phyloP scores from a whole-genome alignment of 2,113 vertebrate species.

The Odontophorus gujanensis region DNA sequence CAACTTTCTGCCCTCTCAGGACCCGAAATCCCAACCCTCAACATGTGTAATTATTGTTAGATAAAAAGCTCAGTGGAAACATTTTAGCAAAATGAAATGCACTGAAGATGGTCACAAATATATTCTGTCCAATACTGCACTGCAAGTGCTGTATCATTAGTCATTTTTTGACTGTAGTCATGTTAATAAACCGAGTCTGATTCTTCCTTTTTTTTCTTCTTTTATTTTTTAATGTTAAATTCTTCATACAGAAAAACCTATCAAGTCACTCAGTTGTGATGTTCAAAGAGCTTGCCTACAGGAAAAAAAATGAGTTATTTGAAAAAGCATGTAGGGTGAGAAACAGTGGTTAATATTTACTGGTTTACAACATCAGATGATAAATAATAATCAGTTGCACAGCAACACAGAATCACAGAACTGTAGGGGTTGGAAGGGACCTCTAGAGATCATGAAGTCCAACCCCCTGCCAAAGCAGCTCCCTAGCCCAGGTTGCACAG shows the following conservation, averaged over 20 bases:
- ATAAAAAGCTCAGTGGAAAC: slow-evolving; percentile 3
- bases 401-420: neutral
- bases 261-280: neutral
- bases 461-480: too few relatives aligned
- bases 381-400: neutral
- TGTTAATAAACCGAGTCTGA: neutral
- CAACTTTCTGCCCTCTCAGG: neutral
- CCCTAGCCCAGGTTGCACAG: too few relatives aligned
- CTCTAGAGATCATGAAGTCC: too few relatives aligned
- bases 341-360: neutral
- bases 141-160: neutral
- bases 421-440: too few relatives aligned
- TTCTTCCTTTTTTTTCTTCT: neutral
- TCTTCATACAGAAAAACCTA: neutral
- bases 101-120: neutral
- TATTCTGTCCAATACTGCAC: neutral
- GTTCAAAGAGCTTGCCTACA: slow-evolving; percentile 27
- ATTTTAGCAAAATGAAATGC: neutral
- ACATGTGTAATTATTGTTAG: neutral
- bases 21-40: neutral
- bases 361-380: neutral
- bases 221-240: neutral
- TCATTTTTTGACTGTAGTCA: neutral
- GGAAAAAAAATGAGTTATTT: neutral
- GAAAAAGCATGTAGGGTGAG: neutral